phyloP scores from a whole-genome alignment of 2,113 vertebrate genomes.

The Terrapene triunguis region DNA sequence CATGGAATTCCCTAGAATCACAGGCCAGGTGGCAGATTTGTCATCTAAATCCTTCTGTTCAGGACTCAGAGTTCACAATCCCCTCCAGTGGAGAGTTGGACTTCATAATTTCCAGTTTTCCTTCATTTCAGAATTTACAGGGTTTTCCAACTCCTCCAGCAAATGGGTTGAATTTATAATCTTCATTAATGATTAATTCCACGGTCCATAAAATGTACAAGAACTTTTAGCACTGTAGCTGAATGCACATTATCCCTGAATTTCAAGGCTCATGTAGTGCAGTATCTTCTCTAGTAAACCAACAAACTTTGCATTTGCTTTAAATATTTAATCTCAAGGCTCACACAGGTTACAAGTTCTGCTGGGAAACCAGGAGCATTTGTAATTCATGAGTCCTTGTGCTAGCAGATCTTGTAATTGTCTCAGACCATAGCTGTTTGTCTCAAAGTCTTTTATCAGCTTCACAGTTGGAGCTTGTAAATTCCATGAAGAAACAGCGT shows the following conservation, averaged over 20 bases:
- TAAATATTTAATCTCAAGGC: background rate
- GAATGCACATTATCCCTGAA: background rate
- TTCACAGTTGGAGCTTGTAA: slow-evolving; percentile 31
- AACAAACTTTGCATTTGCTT: background rate
- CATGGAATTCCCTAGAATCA: background rate
- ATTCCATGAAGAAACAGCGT: slow-evolving; percentile 36
- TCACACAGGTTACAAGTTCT: background rate
- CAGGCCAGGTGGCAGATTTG: background rate
- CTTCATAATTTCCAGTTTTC: background rate
- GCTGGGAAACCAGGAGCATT: background rate
- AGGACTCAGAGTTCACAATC: background rate
- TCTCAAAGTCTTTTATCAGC: slow-evolving; percentile 58
- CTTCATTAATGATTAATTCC: background rate
- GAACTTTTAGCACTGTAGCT: background rate
- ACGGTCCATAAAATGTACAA: background rate
- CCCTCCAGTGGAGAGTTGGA: background rate
- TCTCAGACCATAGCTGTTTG: background rate
- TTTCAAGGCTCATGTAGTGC: background rate
- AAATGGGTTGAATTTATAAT: background rate
- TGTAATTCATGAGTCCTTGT: background rate
- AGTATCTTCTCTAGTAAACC: background rate
- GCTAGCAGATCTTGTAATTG: slow-evolving; percentile 28
- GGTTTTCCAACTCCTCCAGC: background rate
- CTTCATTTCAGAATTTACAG: background rate
- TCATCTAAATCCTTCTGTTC: background rate